These are phyloP conservation scores for Corydoras sp. DNA, from an alignment of 2,113 vertebrate genomes.

Conservation along the genomic window DNA sequence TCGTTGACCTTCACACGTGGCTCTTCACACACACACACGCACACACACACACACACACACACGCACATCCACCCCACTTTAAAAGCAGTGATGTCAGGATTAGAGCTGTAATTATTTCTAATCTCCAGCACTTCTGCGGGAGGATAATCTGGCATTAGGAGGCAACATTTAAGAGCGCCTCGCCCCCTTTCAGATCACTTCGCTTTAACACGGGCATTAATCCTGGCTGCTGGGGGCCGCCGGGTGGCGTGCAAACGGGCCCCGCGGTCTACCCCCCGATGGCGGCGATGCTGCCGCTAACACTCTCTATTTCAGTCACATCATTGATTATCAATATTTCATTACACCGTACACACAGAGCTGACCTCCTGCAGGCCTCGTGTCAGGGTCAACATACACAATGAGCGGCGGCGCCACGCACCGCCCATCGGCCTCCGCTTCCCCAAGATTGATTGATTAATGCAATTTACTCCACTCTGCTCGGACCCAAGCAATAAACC, in stretches of 20 bases:
- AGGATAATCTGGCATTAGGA: slow-evolving; percentile 45
- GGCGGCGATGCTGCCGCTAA: slow-evolving; percentile 11
- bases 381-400: slow-evolving; percentile 31
- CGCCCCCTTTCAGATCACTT: slow-evolving; percentile 49
- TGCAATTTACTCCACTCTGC: not conserved
- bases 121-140: slow-evolving; percentile 43
- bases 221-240: slow-evolving; percentile 1
- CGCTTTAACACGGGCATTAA: slow-evolving; percentile 43
- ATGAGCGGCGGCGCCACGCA: not conserved
- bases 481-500: too few relatives aligned
- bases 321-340: slow-evolving; percentile 52
- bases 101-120: slow-evolving; percentile 53
- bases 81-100: slow-evolving; percentile 47
- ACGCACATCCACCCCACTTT: not conserved
- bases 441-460: slow-evolving; percentile 19
- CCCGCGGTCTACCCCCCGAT: not conserved
- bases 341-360: slow-evolving; percentile 37
- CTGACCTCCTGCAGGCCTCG: slow-evolving; percentile 28
- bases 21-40: not conserved
- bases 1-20: too few relatives aligned
- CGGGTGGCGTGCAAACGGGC: not conserved
- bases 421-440: not conserved
- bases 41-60: slow-evolving; percentile 6
- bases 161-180: slow-evolving; percentile 50
- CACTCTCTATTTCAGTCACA: slow-evolving; percentile 40